Conservation (phyloP, 2,797 vertebrate genomes). For the Lates japonicus region DNA sequence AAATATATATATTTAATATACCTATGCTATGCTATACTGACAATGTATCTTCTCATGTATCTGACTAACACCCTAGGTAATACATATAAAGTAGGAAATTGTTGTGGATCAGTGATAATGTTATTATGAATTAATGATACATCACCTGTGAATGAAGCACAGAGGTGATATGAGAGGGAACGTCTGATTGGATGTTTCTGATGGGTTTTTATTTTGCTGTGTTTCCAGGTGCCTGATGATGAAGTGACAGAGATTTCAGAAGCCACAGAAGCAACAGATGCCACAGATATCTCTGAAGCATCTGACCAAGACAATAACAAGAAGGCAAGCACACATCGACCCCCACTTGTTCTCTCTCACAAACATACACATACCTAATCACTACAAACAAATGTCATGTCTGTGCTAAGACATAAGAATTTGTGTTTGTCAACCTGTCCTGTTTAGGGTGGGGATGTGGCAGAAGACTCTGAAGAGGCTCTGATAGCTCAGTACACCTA, state of each 20-base stretch:
- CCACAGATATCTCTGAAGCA: conserved; percentile 94
- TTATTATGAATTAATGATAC: neutral
- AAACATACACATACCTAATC: neutral
- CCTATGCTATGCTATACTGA: too few species aligned
- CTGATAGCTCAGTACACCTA: conserved; percentile 98
- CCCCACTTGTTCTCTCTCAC: neutral
- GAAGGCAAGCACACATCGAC: conserved; percentile 84
- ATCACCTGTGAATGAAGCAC: neutral
- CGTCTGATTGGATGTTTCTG: neutral
- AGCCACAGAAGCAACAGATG: conserved; percentile 85
- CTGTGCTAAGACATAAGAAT: neutral
- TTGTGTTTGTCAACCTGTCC: neutral
- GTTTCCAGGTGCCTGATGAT: conserved; percentile 90
- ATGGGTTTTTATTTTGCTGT: neutral
- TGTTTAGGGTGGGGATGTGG: conserved; percentile 89
- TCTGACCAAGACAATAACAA: conserved; percentile 97
- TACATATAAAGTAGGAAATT: neutral
- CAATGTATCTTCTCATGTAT: too few species aligned
- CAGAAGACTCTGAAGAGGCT: conserved; percentile 95
- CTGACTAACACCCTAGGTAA: neutral
- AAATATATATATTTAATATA: too few species aligned
- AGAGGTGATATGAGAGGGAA: neutral
- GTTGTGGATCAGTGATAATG: neutral
- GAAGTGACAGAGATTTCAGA: conserved; percentile 86
- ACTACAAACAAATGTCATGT: neutral